A percentile compares a stretch with the other conserved stretches of the same genome.
These are phyloP conservation scores for Nesogale talazaci DNA, from an alignment of 2,113 vertebrate species.

Conservation along the genomic window DNA sequence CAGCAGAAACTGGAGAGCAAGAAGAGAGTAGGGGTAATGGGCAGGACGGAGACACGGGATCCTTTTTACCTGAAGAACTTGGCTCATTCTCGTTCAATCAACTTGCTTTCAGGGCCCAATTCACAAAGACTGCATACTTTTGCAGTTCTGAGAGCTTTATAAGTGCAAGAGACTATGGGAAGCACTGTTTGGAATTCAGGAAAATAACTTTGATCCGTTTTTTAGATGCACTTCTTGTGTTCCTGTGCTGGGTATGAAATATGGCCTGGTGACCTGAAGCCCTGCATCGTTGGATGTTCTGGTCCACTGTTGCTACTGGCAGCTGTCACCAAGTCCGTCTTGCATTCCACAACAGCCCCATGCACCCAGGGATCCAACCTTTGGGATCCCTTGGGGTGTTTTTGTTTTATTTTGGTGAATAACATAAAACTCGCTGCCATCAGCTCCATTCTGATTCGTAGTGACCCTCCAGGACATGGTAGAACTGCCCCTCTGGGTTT, in stretches of 20 bases:
- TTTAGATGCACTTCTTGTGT: neutral
- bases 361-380: too few species aligned
- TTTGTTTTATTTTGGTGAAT: too few species aligned
- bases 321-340: too few species aligned
- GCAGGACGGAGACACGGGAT: too few species aligned
- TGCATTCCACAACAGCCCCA: too few species aligned
- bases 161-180: rapidly evolving
- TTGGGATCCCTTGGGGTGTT: too few species aligned
- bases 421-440: too few species aligned
- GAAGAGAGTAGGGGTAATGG: neutral
- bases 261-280: neutral
- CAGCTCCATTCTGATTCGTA: too few species aligned
- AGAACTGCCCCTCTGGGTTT: too few species aligned
- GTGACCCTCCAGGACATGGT: too few species aligned
- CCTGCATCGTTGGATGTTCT: too few species aligned
- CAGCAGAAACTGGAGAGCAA: neutral
- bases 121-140: neutral
- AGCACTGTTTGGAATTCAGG: neutral
- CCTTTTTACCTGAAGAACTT: neutral
- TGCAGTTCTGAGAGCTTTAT: neutral
- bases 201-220: neutral
- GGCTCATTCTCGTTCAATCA: neutral
- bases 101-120: neutral
- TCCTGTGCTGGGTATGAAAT: neutral
- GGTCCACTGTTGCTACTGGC: too few species aligned